Conservation (phyloP, 64 coral and sea anemone genomes). For the Montipora cactus region DNA sequence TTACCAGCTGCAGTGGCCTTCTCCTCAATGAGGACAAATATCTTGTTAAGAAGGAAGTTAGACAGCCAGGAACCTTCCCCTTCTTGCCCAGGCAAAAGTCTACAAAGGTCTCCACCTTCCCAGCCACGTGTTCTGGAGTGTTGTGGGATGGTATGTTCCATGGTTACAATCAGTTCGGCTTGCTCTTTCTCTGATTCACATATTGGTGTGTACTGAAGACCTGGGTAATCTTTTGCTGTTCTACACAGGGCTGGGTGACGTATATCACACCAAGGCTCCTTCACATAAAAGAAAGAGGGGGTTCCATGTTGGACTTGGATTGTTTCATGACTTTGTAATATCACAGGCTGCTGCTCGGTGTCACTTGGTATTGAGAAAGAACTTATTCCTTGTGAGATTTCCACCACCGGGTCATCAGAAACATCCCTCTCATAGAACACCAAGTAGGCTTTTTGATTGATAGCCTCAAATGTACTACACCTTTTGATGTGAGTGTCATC, state of each 20-base stretch:
- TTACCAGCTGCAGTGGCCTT: constrained; percentile 29
- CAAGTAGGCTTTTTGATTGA: constrained; percentile 59
- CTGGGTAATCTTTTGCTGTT: constrained; percentile 7
- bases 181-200: too few relatives aligned
- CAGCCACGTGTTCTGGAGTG: background rate
- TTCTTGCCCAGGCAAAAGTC: background rate
- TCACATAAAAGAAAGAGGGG: background rate
- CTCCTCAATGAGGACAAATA: background rate
- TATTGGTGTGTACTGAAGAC: too few relatives aligned
- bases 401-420: constrained; percentile 30
- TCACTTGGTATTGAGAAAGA: background rate
- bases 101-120: background rate
- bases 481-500: constrained; percentile 47
- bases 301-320: background rate
- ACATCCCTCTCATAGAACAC: constrained; percentile 65
- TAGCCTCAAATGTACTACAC: constrained; percentile 29
- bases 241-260: background rate
- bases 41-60: constrained; percentile 20
- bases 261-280: background rate
- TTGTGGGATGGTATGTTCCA: background rate
- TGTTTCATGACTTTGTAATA: background rate
- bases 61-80: background rate
- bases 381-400: constrained; percentile 38
- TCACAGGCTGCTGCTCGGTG: background rate
- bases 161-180: background rate